Percentiles rank a stretch among this genome's conserved stretches.
These are phyloP conservation scores for Helicoverpa armigera DNA, from an alignment of 1,140 invertebrate genomes.

Conservation along the genomic window DNA sequence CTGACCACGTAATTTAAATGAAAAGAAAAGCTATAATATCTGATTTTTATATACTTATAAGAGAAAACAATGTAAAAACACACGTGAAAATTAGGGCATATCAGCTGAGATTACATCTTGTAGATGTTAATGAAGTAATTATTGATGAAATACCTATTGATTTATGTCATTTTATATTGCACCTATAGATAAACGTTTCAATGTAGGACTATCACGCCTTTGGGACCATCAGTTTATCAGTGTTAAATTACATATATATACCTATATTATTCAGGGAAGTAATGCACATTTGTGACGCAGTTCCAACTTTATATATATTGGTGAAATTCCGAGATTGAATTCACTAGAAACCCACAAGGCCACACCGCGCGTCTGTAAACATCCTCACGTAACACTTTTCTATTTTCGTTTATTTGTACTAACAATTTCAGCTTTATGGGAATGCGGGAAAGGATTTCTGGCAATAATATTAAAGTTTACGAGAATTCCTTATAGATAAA, in stretches of 20 bases:
- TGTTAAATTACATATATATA: too few species aligned
- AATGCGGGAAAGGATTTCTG: conserved; percentile 65
- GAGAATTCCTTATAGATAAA: conserved; percentile 59
- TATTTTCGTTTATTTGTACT: conserved; percentile 71
- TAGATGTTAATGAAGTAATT: too few species aligned
- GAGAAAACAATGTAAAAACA: too few species aligned
- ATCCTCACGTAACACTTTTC: conserved; percentile 60
- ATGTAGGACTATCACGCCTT: too few species aligned
- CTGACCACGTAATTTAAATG: background rate
- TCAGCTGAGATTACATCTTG: too few species aligned
- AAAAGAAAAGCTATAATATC: background rate
- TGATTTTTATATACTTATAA: too few species aligned
- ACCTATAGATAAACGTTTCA: too few species aligned
- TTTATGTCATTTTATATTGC: too few species aligned
- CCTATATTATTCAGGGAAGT: too few species aligned
- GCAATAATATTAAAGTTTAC: conserved; percentile 72
- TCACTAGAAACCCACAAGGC: conserved; percentile 40
- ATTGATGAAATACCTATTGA: too few species aligned
- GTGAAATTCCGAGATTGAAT: background rate
- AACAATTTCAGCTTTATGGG: conserved; percentile 68
- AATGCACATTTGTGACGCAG: background rate
- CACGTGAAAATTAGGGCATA: too few species aligned
- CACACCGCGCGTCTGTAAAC: conserved; percentile 44
- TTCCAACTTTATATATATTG: background rate
- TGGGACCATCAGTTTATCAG: too few species aligned